Base-by-base conservation (phyloP, 2,113 vertebrate genomes). In the Aix galericulata region DNA sequence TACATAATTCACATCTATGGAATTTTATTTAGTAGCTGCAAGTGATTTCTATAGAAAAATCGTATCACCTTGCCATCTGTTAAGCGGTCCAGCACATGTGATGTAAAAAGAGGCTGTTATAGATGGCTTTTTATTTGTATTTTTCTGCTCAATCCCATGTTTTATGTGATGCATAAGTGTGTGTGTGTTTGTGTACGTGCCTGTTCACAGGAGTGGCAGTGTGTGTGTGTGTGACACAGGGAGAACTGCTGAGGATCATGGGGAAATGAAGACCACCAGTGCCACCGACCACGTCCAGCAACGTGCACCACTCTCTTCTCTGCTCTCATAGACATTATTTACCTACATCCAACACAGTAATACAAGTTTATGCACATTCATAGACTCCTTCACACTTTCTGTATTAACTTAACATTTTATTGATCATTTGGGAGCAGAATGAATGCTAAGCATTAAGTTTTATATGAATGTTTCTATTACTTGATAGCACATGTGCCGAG, bases 371-470 rank as follows among this genome's bases (percentile, higher is more conserved):
- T 40, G 44, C 46, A 42, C 53, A 6, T 50, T 86, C 53, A 25
- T 48, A 91, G 82, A 13, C 82, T 63, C 40, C 53, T 76, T 62
- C 69, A 16, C 53, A 62, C 4, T 0, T 78, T 84, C 72, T 23
- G 27, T 32, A 71, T 73, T 92, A 94, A 93, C 71, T 92, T 75
- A 63, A 52, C 38, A 36, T 96, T 96, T 91, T 95, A 94, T 82
- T 83, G 91, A 93, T 94, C 92, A n/a, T 95, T 88, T 71, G 80
- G 82, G 74, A 91, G 64, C 79, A 76, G 77, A 82, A 88, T 82
- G 73, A 95, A 94, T 77, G 88, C 86, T 93, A 68, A 93, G 75
- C 95, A 79, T 95, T 87, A 89, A 75, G 85, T 82, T 93, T 95
- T 92, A 95, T 94, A 82, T 42, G 67, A 69, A 40, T 73, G 75